phyloP scores from a whole-genome alignment of 2,888 invertebrate genomes.

The Hydroisotoma schaefferi region DNA sequence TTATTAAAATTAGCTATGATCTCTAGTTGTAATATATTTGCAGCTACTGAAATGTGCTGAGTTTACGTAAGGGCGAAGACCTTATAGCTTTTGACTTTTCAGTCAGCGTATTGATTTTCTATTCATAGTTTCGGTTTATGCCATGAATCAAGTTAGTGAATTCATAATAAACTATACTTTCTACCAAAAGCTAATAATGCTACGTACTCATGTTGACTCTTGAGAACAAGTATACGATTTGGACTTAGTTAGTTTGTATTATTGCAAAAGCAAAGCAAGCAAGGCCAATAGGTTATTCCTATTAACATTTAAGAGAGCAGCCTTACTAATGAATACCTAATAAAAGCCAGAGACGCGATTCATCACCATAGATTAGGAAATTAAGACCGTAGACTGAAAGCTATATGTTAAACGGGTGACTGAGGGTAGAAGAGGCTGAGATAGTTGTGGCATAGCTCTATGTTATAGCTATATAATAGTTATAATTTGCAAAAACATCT shows the following conservation, averaged over 20 bases:
- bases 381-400: neutral
- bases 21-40: too few relatives aligned
- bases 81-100: neutral
- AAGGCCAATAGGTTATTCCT: slow-evolving; percentile 36
- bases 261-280: slow-evolving; percentile 20
- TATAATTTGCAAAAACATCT: slow-evolving; percentile 4
- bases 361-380: slow-evolving; percentile 12
- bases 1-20: too few relatives aligned
- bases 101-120: neutral
- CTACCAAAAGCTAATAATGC: neutral
- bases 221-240: neutral
- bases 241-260: neutral
- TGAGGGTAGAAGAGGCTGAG: too few relatives aligned
- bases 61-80: slow-evolving; percentile 8
- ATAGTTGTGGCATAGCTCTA: too few relatives aligned
- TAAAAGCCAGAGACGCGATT: slow-evolving; percentile 5
- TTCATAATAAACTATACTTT: too few relatives aligned
- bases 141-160: too few relatives aligned
- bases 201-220: neutral
- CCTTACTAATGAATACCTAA: slow-evolving; percentile 12
- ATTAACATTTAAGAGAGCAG: slow-evolving; percentile 32
- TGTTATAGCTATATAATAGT: too few relatives aligned
- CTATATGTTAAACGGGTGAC: neutral
- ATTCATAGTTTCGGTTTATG: neutral
- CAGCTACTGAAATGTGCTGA: too few relatives aligned